Conservation (phyloP, 2,888 invertebrate genomes). For the Oscheius sp. region DNA sequence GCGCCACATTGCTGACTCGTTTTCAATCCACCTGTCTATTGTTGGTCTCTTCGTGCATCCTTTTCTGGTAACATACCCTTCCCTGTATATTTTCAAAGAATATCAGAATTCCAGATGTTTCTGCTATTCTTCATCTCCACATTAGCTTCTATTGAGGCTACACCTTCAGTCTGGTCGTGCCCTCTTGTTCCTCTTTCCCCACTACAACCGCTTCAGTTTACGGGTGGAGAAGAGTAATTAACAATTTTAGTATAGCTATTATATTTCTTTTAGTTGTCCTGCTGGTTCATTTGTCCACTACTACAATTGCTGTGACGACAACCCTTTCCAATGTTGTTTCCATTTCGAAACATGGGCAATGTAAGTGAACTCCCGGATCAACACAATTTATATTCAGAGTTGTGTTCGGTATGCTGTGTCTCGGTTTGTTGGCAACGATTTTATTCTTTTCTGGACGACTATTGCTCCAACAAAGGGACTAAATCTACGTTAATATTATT, state of each 20-base stretch:
- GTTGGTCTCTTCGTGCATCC: neutral
- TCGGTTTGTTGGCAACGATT: constrained; percentile 25
- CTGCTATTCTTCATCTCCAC: neutral
- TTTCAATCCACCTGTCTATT: constrained; percentile 7
- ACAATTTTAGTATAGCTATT: too few species aligned
- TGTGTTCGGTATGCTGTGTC: constrained; percentile 29
- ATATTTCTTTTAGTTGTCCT: constrained; percentile 62
- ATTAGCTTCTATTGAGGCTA: constrained; percentile 28
- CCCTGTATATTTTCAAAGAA: neutral
- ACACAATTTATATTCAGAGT: constrained; percentile 12
- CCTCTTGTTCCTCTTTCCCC: constrained; percentile 53
- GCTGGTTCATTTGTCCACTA: constrained; percentile 70
- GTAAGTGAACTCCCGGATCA: constrained; percentile 43
- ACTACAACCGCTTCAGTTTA: constrained; percentile 30
- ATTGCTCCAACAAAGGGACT: constrained; percentile 28
- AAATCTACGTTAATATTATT: neutral
- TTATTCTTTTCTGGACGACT: constrained; percentile 39
- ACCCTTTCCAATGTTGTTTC: constrained; percentile 71
- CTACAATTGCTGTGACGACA: constrained; percentile 70
- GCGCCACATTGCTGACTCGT: constrained; percentile 30
- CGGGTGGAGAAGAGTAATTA: constrained; percentile 55
- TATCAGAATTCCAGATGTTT: neutral
- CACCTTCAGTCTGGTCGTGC: constrained; percentile 61
- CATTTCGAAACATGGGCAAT: constrained; percentile 71
- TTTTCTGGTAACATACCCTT: neutral